Evolutionary conservation across 2,797 vertebrate species (phyloP), one percentile per base, ranked within the genome.

Genomic region (Tragopan temminckii): DNA sequence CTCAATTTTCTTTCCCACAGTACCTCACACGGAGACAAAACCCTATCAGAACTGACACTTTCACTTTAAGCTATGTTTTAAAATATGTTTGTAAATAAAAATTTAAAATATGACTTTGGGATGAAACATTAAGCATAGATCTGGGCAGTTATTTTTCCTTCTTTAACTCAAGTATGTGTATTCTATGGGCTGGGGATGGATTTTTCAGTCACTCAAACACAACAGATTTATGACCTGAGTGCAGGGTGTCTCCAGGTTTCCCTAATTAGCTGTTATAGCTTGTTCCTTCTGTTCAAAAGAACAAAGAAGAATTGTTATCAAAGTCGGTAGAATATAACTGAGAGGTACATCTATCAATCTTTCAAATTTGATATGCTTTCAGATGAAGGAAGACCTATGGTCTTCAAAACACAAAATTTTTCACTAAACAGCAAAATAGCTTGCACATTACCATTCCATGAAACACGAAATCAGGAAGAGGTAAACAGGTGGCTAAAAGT

Each of bases 31-130:
- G 20, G 14, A 42, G 8, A 11, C n/a, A 29, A 43, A 36, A 79
- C 24, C 0, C 1, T 7, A 50, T 13, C 2, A 2, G 3, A 50
- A 33, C 3, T 0, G 1, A 4, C 15, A 67, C 6, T 48, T 42
- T 5, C 5, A 12, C 23, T 53, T 33, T 3, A 62, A 67, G 20
- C 17, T 42, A 15, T 25, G 7, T 17, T 88, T 55, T 35, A 88
- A 84, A 66, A 4, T 43, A 40, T 33, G 16, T 59, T 85, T 74
- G 24, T 4, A 5, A 66, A 76, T 35, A 53, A 57, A 71, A 38
- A 53, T 8, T 48, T 48, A 20, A 86, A 85, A 64, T 29, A 55
- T 4, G 4, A 62, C 8, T 75, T 88, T 9, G 42, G 11, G 58
- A 35, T 19, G 55, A 89, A 88, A 40, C 33, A 46, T 9, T 18